phyloP scores from a whole-genome alignment of 1,140 invertebrate species.

The Cydia pomonella region DNA sequence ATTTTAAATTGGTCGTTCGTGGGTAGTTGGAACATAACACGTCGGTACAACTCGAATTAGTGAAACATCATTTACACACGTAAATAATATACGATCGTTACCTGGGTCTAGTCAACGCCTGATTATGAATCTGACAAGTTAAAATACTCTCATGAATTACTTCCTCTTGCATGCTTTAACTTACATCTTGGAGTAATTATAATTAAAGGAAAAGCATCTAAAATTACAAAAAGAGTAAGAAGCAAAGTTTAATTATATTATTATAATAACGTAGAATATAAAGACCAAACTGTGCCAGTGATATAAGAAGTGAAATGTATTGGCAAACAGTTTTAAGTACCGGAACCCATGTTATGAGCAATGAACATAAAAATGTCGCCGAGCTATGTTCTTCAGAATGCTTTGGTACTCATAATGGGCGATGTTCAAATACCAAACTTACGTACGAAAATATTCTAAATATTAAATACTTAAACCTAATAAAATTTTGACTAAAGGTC shows the following conservation, averaged over 20 bases:
- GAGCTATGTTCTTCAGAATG: not conserved
- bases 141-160: not conserved
- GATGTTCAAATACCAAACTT: slow-evolving; percentile 39
- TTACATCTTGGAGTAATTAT: not conserved
- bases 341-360: slow-evolving; percentile 23
- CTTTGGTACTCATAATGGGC: slow-evolving; percentile 28
- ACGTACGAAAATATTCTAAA: slow-evolving; percentile 56
- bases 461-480: slow-evolving; percentile 77
- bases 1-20: slow-evolving; percentile 41
- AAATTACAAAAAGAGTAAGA: slow-evolving; percentile 9
- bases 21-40: not conserved
- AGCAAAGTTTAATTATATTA: not conserved
- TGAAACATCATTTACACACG: not conserved
- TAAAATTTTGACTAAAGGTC: slow-evolving; percentile 72
- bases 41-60: slow-evolving; percentile 10
- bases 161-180: not conserved
- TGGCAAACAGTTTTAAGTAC: slow-evolving; percentile 28
- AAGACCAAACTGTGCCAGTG: slow-evolving; percentile 26
- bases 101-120: not conserved
- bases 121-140: not conserved
- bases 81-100: not conserved
- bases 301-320: slow-evolving; percentile 19
- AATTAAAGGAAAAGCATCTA: slow-evolving; percentile 4
- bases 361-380: not conserved
- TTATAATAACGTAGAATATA: slow-evolving; percentile 4